Evolutionary conservation across 35 echinoderm and acorn worm species (phyloP).

Genomic region (Stichopus chloronotus): DNA sequence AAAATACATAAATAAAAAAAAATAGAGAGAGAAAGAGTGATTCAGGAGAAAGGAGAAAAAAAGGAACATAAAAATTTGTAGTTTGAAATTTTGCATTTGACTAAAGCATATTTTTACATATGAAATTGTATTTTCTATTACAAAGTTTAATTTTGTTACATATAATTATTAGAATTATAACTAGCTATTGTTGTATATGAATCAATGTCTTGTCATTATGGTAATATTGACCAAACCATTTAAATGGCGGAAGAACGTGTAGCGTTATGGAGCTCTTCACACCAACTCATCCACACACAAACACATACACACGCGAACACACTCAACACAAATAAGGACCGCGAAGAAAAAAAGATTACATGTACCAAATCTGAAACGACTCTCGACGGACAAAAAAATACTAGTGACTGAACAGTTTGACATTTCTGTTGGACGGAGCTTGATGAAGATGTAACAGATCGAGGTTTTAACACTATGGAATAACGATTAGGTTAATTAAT

Average conservation of each 20-base stretch:
- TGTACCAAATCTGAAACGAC: no score
- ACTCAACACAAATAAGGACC: no score
- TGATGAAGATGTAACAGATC: no score
- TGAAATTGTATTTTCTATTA: constrained; percentile 68
- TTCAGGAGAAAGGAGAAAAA: constrained; percentile 24
- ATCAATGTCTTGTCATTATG: constrained; percentile 60
- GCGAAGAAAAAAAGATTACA: no score
- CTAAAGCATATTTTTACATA: constrained; percentile 61
- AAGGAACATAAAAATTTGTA: constrained; percentile 59
- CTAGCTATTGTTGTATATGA: constrained; percentile 59
- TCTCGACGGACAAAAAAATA: no score
- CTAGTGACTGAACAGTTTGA: no score
- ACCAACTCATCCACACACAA: background rate
- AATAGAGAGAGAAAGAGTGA: background rate
- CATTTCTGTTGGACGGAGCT: no score
- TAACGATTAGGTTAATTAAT: no score
- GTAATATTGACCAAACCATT: constrained; percentile 53
- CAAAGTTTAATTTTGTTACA: constrained; percentile 67
- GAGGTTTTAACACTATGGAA: no score
- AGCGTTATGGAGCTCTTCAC: background rate
- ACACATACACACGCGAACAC: no score
- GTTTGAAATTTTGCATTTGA: constrained; percentile 66
- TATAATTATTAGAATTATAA: constrained; percentile 52
- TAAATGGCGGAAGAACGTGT: background rate
- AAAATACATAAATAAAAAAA: background rate